Evolutionary conservation across 2,113 vertebrate genomes (phyloP), one percentile per base, ranked within the genome.

Genomic region (Rattus rattus): DNA sequence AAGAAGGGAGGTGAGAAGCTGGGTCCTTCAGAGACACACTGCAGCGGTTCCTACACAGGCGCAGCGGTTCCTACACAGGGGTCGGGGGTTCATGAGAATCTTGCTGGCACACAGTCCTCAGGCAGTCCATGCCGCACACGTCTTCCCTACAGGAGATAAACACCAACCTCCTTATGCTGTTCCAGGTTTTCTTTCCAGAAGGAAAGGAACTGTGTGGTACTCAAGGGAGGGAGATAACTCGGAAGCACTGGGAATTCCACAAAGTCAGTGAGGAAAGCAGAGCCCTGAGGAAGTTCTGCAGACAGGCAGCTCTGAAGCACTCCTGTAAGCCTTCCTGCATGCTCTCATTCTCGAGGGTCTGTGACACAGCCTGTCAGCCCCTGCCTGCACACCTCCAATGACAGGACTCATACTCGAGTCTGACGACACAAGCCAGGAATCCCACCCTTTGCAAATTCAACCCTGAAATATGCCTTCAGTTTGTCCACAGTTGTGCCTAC

Each of bases 111-210:
- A 88, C 7, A 24, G 24, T 9, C 77, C 28, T 24, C 33, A 14
- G 33, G 19, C 2, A 49, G 49, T 49, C 2, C 26, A 36, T 3
- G 33, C 52, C 43, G 14, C 33, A 72, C 52, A 47, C 8, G 11
- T 33, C 39, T 43, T 89, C n/a, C 84, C 43, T 22, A 76, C 4
- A 43, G 56, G 69, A 91, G 49, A 76, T 75, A 4, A 43, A 43
- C 43, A 81, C 26, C 36, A 8, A 91, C 70, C 76, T 39, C 49
- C 61, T 80, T 47, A n/a, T 47, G 4, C 8, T 81, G 81, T 36
- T 36, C 73, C 20, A 90, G 26, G 72, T 47, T 94, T 77, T 93
- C 52, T 89, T 95, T 93, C 86, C 63, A 94, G 84, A 92, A 69
- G 89, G 73, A 87, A 92, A 79, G 52, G 83, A 92, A 88, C 26